Base-by-base conservation (phyloP, 2,797 vertebrate species). In the Rhinichthys osculus region DNA sequence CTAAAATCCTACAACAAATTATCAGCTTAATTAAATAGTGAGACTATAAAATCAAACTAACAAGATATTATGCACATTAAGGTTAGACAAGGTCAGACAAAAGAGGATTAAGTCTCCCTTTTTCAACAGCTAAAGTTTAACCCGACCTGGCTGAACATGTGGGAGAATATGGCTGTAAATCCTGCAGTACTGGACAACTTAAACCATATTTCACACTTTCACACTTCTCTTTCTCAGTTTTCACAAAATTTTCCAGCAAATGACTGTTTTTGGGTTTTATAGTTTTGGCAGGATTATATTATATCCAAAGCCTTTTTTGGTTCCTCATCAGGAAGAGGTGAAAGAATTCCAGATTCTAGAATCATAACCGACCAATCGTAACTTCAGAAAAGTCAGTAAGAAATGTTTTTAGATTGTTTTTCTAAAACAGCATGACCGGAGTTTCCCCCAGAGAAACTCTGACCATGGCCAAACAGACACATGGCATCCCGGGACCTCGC, bases 191-290 rank as follows among this genome's bases (percentile, higher is more conserved):
- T 84, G 69, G 78, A 81, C 78, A 64, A 77, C 54, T 50, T 52
- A 71, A 78, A 78, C 73, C 59, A 85, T 80, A 81, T 81, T 81
- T 81, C 78, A 83, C 71, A 83, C 81, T 47, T 74, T 83, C 71
- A 74, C 84, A 85, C 84, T 66, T 85, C 79, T 81, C 17, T 52
- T 81, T 81, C 78, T 80, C 54, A 66, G 57, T 72, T 80, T 85
- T 50, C 42, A 52, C 57, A 30, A 67, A 66, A 6, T 85, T 54
- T 79, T 71, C 64, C 27, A 33, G 19, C 76, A 40, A 66, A 69
- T 59, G n/a, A 69, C 67, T 72, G 78, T 83, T 82, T 83, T 16
- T 17, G 33, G 17, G 50, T 83, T 83, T 79, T 71, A 59, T 33
- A 47, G 50, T 79, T 85, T 80, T 85, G 50, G 66, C 44, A 27